A percentile compares a stretch with the other conserved stretches of the same genome.
Conservation (phyloP, 2,888 invertebrate species). For the Entomobrya multifasciata region DNA sequence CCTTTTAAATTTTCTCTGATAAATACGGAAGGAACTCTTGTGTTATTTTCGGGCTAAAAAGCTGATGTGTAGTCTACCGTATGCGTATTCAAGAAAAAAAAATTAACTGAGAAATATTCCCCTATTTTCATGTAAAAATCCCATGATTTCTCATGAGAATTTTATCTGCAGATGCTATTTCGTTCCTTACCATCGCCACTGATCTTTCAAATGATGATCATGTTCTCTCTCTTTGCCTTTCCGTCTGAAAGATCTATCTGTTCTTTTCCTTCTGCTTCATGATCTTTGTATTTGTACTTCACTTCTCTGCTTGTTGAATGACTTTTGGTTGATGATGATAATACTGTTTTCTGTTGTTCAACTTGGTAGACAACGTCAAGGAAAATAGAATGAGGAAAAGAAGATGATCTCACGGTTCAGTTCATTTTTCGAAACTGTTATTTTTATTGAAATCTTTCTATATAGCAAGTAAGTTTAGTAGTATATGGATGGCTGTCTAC, state of each 20-base stretch:
- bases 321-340: constrained; percentile 21
- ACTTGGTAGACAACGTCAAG: constrained; percentile 38
- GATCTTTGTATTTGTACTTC: constrained; percentile 4
- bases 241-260: neutral
- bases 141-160: neutral
- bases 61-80: constrained; percentile 9
- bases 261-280: too few relatives aligned
- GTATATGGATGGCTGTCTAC: too few relatives aligned
- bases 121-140: constrained; percentile 37
- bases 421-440: constrained; percentile 61
- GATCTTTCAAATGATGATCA: neutral
- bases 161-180: constrained; percentile 18
- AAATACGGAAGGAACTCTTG: constrained; percentile 47
- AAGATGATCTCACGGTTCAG: constrained; percentile 65
- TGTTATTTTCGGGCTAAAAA: neutral
- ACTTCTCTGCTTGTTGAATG: constrained; percentile 19
- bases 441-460: constrained; percentile 43
- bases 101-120: constrained; percentile 26
- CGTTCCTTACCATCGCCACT: neutral
- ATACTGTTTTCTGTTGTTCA: constrained; percentile 35
- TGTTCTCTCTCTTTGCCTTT: neutral
- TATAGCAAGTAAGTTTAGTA: too few relatives aligned
- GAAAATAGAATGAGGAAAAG: constrained; percentile 50
- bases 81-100: neutral
- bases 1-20: neutral